Percentiles rank a stretch among this genome's conserved stretches.
Conservation (phyloP, 2,113 vertebrate species). For the Podarcis cretensis region DNA sequence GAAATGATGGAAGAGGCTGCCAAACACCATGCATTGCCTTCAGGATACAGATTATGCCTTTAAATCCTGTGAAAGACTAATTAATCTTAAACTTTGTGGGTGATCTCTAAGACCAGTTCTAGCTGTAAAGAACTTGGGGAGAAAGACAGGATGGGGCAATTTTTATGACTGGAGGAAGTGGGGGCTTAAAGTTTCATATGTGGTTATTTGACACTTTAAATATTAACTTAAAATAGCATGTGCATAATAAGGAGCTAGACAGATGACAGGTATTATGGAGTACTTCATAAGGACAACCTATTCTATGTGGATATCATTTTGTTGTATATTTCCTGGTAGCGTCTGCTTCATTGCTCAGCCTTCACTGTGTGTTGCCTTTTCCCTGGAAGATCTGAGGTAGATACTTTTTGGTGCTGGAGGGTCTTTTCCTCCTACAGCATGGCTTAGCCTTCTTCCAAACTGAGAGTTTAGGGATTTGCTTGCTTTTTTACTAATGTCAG, state of each 20-base stretch:
- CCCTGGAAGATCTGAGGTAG: background rate
- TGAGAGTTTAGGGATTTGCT: background rate
- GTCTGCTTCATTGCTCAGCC: background rate
- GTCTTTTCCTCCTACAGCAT: too few species aligned
- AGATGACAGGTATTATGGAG: constrained; percentile 17
- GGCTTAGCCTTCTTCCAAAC: background rate
- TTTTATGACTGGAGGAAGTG: constrained; percentile 50
- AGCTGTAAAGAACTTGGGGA: constrained; percentile 51
- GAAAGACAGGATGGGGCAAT: constrained; percentile 36
- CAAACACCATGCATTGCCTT: constrained; percentile 56
- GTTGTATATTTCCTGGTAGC: background rate
- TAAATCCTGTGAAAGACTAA: constrained; percentile 66
- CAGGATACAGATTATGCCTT: constrained; percentile 66
- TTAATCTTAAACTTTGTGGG: constrained; percentile 64
- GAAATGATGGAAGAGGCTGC: constrained; percentile 64
- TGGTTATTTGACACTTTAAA: constrained; percentile 38
- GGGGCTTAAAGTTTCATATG: constrained; percentile 22
- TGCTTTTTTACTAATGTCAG: background rate
- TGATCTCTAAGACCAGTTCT: constrained; percentile 54
- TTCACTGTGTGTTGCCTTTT: background rate
- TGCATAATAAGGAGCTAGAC: background rate
- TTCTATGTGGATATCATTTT: background rate
- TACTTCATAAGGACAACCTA: background rate
- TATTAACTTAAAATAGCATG: constrained; percentile 34
- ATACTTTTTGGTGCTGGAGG: background rate